Conservation (phyloP, 2,888 invertebrate genomes). For the Phaonia tiefii region DNA sequence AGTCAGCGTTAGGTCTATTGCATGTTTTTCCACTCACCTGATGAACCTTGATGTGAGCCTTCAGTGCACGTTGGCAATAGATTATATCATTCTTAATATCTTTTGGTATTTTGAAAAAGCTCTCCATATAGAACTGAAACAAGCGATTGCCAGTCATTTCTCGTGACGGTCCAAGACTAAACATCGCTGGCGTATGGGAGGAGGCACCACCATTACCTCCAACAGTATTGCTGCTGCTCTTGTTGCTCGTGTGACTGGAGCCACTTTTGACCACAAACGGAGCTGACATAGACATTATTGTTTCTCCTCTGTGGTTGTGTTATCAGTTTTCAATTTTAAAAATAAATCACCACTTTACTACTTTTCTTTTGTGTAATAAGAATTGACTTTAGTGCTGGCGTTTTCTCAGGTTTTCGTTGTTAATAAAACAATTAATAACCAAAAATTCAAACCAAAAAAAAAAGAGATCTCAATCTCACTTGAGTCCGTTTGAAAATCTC, state of each 20-base stretch:
- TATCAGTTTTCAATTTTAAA: constrained; percentile 59
- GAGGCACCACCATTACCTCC: constrained; percentile 70
- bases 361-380: background rate
- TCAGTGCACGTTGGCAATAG: constrained; percentile 78
- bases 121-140: constrained; percentile 74
- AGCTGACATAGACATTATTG: constrained; percentile 67
- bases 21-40: constrained; percentile 72
- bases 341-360: constrained; percentile 25
- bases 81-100: constrained; percentile 78
- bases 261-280: constrained; percentile 56
- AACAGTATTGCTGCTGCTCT: constrained; percentile 72
- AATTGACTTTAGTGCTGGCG: no score
- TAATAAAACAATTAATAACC: constrained; percentile 7
- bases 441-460: background rate
- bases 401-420: constrained; percentile 40
- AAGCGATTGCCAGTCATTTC: constrained; percentile 57
- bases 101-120: constrained; percentile 74
- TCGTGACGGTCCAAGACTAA: constrained; percentile 52
- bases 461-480: no score
- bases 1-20: background rate
- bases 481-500: no score
- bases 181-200: constrained; percentile 54
- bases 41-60: constrained; percentile 78
- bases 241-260: constrained; percentile 69
- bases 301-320: constrained; percentile 38